Evolutionary conservation across 2,113 vertebrate species (phyloP).

Genomic region (Rhizomys pruinosus): DNA sequence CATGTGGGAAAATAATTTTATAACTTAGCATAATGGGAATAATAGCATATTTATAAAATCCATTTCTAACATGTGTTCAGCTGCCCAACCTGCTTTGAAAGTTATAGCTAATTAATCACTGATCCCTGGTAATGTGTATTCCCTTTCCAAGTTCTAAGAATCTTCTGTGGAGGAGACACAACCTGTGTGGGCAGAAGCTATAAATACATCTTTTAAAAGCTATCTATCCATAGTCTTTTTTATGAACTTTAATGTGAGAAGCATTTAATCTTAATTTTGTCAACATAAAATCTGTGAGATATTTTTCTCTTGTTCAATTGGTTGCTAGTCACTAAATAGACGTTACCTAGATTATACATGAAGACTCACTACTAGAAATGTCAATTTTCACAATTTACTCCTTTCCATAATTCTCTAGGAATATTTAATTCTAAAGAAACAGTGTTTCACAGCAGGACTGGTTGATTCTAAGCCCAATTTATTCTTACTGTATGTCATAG

Average conservation of each 20-base stretch:
- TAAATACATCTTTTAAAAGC: background rate
- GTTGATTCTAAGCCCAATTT: conserved; percentile 45
- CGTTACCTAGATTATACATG: conserved; percentile 13
- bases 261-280: conserved; percentile 13
- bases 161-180: background rate
- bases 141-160: background rate
- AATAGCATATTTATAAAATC: background rate
- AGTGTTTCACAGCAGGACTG: conserved; percentile 16
- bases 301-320: background rate
- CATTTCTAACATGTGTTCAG: background rate
- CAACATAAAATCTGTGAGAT: background rate
- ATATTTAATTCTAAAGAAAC: conserved; percentile 64
- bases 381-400: background rate
- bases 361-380: conserved; percentile 8
- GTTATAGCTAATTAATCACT: background rate
- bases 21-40: background rate
- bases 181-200: background rate
- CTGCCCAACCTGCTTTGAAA: conserved; percentile 20
- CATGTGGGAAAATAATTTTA: background rate
- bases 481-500: conserved; percentile 62
- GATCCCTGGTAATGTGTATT: background rate
- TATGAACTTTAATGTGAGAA: background rate
- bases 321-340: background rate
- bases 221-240: background rate
- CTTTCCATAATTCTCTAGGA: conserved; percentile 38